Evolutionary conservation across 2,888 invertebrate genomes (phyloP), one percentile per base, ranked within the genome.

Genomic region (Clivina fossor): DNA sequence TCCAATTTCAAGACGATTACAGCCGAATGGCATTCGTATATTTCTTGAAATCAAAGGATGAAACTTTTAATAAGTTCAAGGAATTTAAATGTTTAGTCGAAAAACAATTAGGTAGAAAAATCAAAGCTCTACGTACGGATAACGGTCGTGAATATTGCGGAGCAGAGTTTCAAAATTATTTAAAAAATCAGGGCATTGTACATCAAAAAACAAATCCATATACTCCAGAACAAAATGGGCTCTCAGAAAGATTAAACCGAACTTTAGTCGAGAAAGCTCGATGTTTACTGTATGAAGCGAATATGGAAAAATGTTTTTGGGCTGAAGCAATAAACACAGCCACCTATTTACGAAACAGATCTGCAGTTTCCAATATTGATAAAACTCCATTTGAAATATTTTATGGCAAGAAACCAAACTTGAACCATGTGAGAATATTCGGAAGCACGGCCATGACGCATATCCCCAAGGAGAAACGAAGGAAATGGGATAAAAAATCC

Each of bases 191-290:
- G 7, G 44, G 53, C 19, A 43, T 53, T 9, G 22, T 11, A 3
- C 40, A 22, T 20, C 22, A 28, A 26, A 26, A n/a, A 11, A 48
- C 28, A 9, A 15, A 24, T n/a, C 57, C 64, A 0, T 58, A 64
- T 22, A 63, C 54, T 2, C 64, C 63, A 2, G 54, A 65, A 32
- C 59, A 62, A 20, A 68, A 65, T 60, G 66, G 64, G 2, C 40
- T 57, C 2, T 59, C 65, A 4, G 66, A 69, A 48, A 26, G 66
- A 35, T 22, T 60, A 16, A 66, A 66, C 24, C 28, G 62, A 4
- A 67, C 64, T 3, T 30, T 67, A 1, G 60, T 65, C 13, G 63
- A 66, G 16, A 54, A 48, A 11, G 64, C 64, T 4, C 46, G 63
- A 11, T 46, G 58, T 61, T 3, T 41, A 8, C 5, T 41, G 1